Conservation (phyloP, 2,113 vertebrate genomes). For the Pleuronectes platessa region DNA sequence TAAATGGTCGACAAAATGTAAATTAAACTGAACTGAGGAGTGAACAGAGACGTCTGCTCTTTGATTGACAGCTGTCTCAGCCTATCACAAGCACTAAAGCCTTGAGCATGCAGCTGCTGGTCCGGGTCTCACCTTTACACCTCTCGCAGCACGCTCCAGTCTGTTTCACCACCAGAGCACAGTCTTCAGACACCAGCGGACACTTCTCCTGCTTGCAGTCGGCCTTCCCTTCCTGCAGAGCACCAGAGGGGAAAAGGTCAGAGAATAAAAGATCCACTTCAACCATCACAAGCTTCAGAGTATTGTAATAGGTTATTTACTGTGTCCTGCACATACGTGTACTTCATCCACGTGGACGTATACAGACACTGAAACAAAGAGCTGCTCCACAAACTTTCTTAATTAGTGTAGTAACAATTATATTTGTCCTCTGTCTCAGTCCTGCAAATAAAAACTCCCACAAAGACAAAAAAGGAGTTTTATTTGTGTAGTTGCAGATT, state of each 20-base stretch:
- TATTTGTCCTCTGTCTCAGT: neutral
- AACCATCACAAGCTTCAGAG: too few species aligned
- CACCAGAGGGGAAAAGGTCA: neutral
- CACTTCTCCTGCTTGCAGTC: constrained; percentile 98
- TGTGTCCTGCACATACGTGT: too few species aligned
- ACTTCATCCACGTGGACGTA: neutral
- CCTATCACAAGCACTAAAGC: neutral
- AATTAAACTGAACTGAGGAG: too few species aligned
- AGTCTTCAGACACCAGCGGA: constrained; percentile 89
- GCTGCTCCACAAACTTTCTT: neutral
- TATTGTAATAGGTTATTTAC: too few species aligned
- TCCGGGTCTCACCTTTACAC: constrained; percentile 90
- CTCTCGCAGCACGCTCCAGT: constrained; percentile 94
- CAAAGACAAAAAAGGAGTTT: neutral
- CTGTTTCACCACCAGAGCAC: constrained; percentile 95
- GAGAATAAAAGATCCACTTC: too few species aligned
- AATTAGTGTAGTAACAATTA: neutral
- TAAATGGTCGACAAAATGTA: too few species aligned
- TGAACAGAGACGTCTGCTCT: neutral
- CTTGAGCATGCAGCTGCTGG: too few species aligned
- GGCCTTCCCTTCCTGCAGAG: constrained; percentile 91
- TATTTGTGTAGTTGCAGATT: neutral
- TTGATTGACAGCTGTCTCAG: neutral
- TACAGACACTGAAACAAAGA: too few species aligned
- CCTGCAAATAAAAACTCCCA: neutral